Evolutionary conservation across 64 coral and sea anemone genomes (phyloP).

Genomic region (Trachythela sp.): DNA sequence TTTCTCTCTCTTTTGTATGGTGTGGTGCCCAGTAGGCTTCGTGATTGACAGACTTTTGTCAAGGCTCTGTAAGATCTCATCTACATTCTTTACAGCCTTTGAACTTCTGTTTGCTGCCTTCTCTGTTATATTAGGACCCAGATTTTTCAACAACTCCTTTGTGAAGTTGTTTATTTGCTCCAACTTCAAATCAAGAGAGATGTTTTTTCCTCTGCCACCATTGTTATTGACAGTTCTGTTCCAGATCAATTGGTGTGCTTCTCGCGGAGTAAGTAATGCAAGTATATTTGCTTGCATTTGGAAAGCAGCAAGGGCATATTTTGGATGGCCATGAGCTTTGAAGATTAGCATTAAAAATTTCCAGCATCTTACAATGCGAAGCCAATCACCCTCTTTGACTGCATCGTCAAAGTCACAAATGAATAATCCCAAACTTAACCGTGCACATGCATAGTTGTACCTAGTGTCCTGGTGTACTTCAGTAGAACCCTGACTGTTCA

Average conservation of each 20-base stretch:
- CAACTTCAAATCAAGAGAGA: neutral
- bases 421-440: constrained; percentile 26
- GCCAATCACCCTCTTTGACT: constrained; percentile 56
- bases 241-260: constrained; percentile 31
- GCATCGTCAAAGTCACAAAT: constrained; percentile 59
- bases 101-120: neutral
- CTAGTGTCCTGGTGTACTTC: neutral
- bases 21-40: constrained; percentile 55
- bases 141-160: neutral
- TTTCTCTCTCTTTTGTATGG: constrained; percentile 26
- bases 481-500: neutral
- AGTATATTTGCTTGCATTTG: neutral
- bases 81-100: constrained; percentile 46
- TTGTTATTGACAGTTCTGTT: constrained; percentile 41
- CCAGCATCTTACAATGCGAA: constrained; percentile 31
- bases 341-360: constrained; percentile 36
- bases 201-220: neutral
- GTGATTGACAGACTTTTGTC: constrained; percentile 26
- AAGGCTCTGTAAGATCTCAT: constrained; percentile 37
- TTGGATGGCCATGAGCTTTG: neutral
- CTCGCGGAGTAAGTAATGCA: neutral
- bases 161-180: neutral
- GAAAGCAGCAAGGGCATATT: constrained; percentile 34
- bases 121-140: neutral
- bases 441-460: constrained; percentile 38